Evolutionary conservation across 2,113 vertebrate species (phyloP).

Genomic region (Dasyornis broadbenti): DNA sequence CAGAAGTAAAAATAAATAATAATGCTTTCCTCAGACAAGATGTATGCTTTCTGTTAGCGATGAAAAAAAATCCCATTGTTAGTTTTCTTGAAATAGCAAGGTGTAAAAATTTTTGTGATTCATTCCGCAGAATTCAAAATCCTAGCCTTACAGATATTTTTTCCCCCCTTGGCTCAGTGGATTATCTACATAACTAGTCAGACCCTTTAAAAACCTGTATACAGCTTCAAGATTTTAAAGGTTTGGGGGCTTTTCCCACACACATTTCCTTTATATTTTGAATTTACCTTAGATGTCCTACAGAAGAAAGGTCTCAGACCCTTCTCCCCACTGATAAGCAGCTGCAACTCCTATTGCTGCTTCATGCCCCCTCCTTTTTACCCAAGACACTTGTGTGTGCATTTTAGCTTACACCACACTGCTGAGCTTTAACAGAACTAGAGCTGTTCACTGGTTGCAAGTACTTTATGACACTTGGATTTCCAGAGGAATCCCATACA

Average conservation of each 20-base stretch:
- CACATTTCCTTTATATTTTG: not conserved
- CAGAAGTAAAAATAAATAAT: not conserved
- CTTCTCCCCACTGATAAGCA: not conserved
- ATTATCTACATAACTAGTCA: not conserved
- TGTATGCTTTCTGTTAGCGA: not conserved
- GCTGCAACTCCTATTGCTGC: not conserved
- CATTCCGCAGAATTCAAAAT: not conserved
- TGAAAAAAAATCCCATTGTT: not conserved
- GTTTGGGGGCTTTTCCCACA: accelerated
- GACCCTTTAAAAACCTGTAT: not conserved
- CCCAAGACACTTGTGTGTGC: not conserved
- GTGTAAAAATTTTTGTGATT: not conserved
- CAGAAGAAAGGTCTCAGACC: not conserved
- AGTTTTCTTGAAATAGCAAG: not conserved
- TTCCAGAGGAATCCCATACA: not conserved
- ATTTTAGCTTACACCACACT: not conserved
- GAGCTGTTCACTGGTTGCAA: not conserved
- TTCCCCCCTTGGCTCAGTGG: not conserved
- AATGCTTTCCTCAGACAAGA: not conserved
- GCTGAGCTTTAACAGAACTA: not conserved
- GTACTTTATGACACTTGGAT: not conserved
- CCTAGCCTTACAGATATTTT: not conserved
- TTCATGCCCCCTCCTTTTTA: not conserved
- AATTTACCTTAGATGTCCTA: not conserved
- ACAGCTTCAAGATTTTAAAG: not conserved